A percentile compares a stretch with the other conserved stretches of the same genome.
Conservation (phyloP, 35 echinoderm and acorn worm genomes). For the Diadema setosum region DNA sequence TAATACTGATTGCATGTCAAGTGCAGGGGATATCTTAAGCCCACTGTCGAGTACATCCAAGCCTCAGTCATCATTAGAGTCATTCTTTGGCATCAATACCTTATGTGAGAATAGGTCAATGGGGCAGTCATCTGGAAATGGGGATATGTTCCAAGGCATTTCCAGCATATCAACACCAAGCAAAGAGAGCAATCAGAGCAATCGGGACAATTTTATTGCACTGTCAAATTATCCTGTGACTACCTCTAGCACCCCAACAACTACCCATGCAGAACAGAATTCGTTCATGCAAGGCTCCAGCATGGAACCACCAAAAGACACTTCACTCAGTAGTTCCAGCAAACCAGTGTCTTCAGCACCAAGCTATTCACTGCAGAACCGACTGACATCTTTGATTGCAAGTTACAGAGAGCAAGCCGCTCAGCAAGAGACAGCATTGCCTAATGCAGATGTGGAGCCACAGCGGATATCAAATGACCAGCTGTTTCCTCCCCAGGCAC, state of each 20-base stretch:
- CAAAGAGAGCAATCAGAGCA: background rate
- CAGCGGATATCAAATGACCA: background rate
- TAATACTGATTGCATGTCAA: background rate
- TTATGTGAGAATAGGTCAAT: background rate
- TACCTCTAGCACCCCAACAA: background rate
- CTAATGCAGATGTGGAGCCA: background rate
- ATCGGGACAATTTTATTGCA: background rate
- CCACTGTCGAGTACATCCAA: background rate
- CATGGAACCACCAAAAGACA: background rate
- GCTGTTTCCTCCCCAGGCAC: background rate
- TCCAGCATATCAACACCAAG: background rate
- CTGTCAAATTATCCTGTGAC: background rate
- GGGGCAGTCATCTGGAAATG: background rate
- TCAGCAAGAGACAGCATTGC: background rate
- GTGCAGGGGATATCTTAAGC: background rate
- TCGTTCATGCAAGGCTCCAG: background rate
- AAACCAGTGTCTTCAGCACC: background rate
- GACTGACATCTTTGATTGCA: background rate
- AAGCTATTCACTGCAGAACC: background rate
- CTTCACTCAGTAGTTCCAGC: background rate
- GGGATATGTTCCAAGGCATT: background rate
- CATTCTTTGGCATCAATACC: background rate
- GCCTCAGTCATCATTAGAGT: background rate
- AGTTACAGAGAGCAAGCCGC: background rate
- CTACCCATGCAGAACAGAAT: background rate